A percentile compares a stretch with the other conserved stretches of the same genome.
Conservation (phyloP, 2,888 invertebrate genomes). For the Asteroscopus sphinx region DNA sequence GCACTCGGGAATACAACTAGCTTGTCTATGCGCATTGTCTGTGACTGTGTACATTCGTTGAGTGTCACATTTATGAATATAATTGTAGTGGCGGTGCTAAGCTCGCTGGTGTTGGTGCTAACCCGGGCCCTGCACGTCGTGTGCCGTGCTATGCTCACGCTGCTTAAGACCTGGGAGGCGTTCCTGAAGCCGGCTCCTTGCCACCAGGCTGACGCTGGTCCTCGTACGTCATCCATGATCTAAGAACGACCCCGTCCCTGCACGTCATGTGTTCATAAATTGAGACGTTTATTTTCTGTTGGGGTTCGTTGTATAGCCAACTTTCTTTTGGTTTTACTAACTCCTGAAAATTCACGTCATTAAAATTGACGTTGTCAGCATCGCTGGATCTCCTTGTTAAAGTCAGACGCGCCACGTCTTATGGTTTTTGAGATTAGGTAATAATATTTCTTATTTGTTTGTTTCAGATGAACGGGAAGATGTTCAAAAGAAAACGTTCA, state of each 20-base stretch:
- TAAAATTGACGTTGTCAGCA: not conserved
- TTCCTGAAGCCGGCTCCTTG: constrained; percentile 49
- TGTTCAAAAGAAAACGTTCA: constrained; percentile 98
- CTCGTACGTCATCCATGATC: constrained; percentile 14
- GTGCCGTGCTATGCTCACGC: constrained; percentile 67
- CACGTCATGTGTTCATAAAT: constrained; percentile 2
- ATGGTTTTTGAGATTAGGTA: not conserved
- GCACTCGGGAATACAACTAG: constrained; percentile 26
- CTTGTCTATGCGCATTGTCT: constrained; percentile 1
- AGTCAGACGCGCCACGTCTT: not conserved
- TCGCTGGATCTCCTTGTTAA: not conserved
- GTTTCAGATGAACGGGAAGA: constrained; percentile 97
- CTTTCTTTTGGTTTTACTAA: not conserved
- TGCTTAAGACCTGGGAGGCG: constrained; percentile 74
- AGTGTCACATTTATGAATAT: constrained; percentile 17
- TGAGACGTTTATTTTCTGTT: not conserved
- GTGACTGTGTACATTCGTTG: not conserved
- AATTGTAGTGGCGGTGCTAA: constrained; percentile 3
- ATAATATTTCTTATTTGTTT: constrained; percentile 45
- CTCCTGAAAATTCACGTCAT: not conserved
- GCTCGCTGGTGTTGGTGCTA: constrained; percentile 2
- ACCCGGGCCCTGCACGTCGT: constrained; percentile 3
- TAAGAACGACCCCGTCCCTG: not conserved
- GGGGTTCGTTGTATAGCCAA: not conserved
- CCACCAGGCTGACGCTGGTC: constrained; percentile 3